These are phyloP conservation scores for human DNA, from an alignment of 2,113 vertebrate species.

Conservation along the genomic window GRCh38 chrX:155558001-155558500, in stretches of 20 bases:
- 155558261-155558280: neutral
- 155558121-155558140: neutral
- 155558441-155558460: neutral
- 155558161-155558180: neutral
- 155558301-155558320: neutral
- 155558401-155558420: constrained; percentile 18
- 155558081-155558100: neutral
- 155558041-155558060: neutral
- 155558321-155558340: neutral
- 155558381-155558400: neutral
- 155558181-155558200: neutral
- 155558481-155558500: constrained; percentile 12
- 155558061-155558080: neutral
- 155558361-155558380: neutral
- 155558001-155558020: neutral
- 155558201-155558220: neutral
- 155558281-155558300: neutral
- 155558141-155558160: neutral
- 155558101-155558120: neutral
- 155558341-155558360: neutral
- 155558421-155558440: neutral
- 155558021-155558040: neutral
- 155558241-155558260: neutral
- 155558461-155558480: neutral
- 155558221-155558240: neutral